Evolutionary conservation across 1,140 invertebrate genomes (phyloP).

Genomic region (Papilio glaucus): DNA sequence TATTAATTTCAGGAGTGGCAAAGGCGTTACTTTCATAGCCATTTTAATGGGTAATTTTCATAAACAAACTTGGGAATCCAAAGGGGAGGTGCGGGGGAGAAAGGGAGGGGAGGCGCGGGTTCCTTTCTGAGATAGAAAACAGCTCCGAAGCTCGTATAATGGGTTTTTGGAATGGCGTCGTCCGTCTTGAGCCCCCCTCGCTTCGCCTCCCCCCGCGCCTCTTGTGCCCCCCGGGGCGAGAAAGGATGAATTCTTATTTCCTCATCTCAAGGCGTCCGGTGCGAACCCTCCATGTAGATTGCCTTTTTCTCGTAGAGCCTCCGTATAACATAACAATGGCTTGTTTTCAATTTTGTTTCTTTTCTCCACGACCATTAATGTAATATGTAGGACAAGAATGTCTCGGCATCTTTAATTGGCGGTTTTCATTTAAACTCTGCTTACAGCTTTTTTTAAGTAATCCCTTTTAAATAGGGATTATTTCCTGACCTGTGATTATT

Average conservation of each 20-base stretch:
- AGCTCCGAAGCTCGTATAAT: constrained; percentile 83
- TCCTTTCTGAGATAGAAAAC: constrained; percentile 83
- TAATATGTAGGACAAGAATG: constrained; percentile 46
- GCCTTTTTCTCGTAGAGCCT: constrained; percentile 78
- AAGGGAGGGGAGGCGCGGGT: constrained; percentile 59
- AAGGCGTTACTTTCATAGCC: constrained; percentile 81
- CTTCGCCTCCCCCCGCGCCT: constrained; percentile 45
- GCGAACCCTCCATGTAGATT: constrained; percentile 81
- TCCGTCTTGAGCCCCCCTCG: constrained; percentile 77
- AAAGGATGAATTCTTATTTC: constrained; percentile 84
- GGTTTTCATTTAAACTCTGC: constrained; percentile 25
- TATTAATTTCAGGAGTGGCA: constrained; percentile 80
- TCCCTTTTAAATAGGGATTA: not conserved
- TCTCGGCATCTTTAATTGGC: constrained; percentile 34
- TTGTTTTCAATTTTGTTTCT: constrained; percentile 82
- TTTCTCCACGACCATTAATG: constrained; percentile 60
- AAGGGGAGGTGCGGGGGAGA: constrained; percentile 42
- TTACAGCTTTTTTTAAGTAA: not conserved
- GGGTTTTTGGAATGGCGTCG: constrained; percentile 84
- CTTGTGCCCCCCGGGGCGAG: constrained; percentile 58
- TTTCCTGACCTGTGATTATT: not conserved
- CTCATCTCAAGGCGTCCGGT: constrained; percentile 79
- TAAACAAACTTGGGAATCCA: constrained; percentile 80
- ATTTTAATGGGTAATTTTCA: constrained; percentile 83
- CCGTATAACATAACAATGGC: constrained; percentile 81